Conservation (phyloP, 1,140 invertebrate species). For the Megathymus violae region DNA sequence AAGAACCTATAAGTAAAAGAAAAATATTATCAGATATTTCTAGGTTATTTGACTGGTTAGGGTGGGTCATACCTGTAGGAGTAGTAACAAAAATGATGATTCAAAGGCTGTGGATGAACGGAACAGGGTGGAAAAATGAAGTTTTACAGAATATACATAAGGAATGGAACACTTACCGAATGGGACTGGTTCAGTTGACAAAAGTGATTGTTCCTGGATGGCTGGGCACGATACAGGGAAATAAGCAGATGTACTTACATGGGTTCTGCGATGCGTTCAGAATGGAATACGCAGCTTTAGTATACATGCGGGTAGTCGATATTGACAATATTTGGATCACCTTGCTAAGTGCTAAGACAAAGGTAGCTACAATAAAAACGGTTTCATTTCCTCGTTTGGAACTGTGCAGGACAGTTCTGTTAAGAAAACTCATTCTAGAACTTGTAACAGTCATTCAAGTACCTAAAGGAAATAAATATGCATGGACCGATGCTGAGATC, state of each 20-base stretch:
- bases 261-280: slow-evolving; percentile 37
- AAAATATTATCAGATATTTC: too few relatives aligned
- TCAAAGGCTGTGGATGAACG: too few relatives aligned
- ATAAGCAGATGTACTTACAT: slow-evolving; percentile 15
- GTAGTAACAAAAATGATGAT: too few relatives aligned
- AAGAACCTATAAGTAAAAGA: too few relatives aligned
- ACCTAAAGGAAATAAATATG: neutral
- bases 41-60: too few relatives aligned
- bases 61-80: too few relatives aligned
- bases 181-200: neutral
- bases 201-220: slow-evolving; percentile 23
- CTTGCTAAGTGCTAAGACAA: slow-evolving; percentile 35
- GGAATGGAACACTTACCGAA: slow-evolving; percentile 25
- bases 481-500: neutral
- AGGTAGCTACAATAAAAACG: slow-evolving; percentile 34
- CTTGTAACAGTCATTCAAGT: neutral
- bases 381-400: slow-evolving; percentile 40
- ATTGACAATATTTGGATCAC: slow-evolving; percentile 1
- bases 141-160: neutral
- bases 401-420: slow-evolving; percentile 36
- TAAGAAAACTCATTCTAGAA: too few relatives aligned
- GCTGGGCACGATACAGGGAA: slow-evolving; percentile 1
- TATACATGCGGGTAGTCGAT: slow-evolving; percentile 31
- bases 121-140: too few relatives aligned
- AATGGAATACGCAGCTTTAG: slow-evolving; percentile 36